Evolutionary conservation across 2,888 invertebrate genomes (phyloP), one percentile per base, ranked within the genome.

Genomic region (Agonopterix alstromeriana): DNA sequence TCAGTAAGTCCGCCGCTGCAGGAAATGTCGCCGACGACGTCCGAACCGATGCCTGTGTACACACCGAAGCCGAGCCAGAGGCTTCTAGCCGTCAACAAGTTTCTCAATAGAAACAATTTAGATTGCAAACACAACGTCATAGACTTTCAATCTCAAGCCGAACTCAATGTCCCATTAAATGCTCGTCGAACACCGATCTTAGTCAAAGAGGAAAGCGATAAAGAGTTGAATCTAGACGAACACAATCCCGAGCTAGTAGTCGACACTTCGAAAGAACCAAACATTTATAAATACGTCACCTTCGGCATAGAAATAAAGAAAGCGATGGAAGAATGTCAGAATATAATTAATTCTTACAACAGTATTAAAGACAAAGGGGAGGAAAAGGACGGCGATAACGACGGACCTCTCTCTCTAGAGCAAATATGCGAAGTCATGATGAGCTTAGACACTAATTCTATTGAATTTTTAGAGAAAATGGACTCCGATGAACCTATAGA

Each of bases 311-410:
- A 87, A 64, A 83, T 88, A 4, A 88, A 86, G 51, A 86, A 82
- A 53, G 86, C 86, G 0, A 85, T 88, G 82, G 88, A 87, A 49
- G 86, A 87, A 41, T 86, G 87, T 52, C 85, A 87, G 62, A 83
- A 84, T 55, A 84, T 87, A 12, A 87, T 87, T 2, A 82, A 84
- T 43, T 82, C 85, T 0, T 85, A 83, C 14, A 82, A 81, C 53
- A 75, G 67, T 53, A 73, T 75, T 47, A 76, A 74, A 8, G 69
- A 65, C 7, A 62, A 65, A n/a, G 64, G 72, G 68, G 0, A 73
- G 1, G 67, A 68, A 0, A 67, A 55, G 0, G 70, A 60, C 1
- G 27, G 27, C 27, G 50, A 59, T 0, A 46, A 60, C 1, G 73
- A 79, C 0, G 72, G 70, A 0, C 70, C 74, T 1, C 50, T 82